Conservation (phyloP, 1,140 invertebrate species). For the Andrena cerasifolii region DNA sequence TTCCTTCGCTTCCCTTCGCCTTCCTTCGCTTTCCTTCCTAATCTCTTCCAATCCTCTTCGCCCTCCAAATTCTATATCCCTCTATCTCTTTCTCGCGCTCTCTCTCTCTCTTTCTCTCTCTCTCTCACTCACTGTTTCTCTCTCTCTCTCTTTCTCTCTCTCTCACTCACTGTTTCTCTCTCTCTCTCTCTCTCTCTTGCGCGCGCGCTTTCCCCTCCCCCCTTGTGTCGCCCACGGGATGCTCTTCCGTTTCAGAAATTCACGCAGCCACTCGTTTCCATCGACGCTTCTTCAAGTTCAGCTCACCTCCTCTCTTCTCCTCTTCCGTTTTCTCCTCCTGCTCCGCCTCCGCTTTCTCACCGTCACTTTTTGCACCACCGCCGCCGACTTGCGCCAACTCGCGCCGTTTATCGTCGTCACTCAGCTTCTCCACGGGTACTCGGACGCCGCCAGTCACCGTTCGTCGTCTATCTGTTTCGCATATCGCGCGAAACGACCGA, state of each 20-base stretch:
- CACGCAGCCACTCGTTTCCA: too few species aligned
- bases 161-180: not conserved
- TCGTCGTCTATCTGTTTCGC: not conserved
- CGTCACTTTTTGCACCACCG: constrained; percentile 17
- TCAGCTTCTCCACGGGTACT: not conserved
- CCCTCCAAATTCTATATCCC: too few species aligned
- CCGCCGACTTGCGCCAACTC: not conserved
- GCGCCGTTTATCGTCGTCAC: not conserved
- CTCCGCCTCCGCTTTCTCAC: not conserved
- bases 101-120: not conserved
- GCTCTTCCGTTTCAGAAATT: too few species aligned
- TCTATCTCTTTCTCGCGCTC: constrained; percentile 5
- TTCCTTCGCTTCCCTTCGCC: constrained; percentile 23
- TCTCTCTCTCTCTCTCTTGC: not conserved
- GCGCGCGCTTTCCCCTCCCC: not conserved
- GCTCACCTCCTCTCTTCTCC: too few species aligned
- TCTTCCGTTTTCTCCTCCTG: too few species aligned
- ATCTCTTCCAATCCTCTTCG: constrained; percentile 6
- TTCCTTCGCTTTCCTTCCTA: not conserved
- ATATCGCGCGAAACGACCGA: too few species aligned
- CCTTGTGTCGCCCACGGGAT: not conserved
- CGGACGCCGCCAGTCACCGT: not conserved
- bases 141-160: constrained; percentile 1
- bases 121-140: constrained; percentile 8
- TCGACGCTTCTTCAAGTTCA: too few species aligned